Evolutionary conservation across 2,797 vertebrate species (phyloP).

Genomic region (Pangasius macronema): DNA sequence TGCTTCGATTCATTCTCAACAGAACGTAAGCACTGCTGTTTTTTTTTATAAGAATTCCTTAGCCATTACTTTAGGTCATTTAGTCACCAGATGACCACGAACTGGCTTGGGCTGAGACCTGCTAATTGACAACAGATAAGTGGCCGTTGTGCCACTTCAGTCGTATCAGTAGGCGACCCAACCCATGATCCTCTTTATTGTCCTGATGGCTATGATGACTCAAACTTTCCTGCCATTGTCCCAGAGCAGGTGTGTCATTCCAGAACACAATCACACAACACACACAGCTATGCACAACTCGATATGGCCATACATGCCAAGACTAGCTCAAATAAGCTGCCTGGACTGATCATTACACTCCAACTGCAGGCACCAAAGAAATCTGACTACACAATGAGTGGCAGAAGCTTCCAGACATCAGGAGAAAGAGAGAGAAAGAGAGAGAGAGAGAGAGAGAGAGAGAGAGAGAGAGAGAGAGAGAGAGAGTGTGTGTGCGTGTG

Average conservation of each 20-base stretch:
- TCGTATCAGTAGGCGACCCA: slow-evolving; percentile 36
- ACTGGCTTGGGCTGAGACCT: background rate
- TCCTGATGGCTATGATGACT: slow-evolving; percentile 28
- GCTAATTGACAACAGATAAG: slow-evolving; percentile 14
- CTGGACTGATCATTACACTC: background rate
- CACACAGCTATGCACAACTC: background rate
- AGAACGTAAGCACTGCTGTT: background rate
- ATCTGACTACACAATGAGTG: background rate
- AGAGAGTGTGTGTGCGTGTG: background rate
- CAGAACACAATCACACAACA: slow-evolving; percentile 17
- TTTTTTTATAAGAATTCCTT: background rate
- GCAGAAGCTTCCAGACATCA: background rate
- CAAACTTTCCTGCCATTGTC: slow-evolving; percentile 49
- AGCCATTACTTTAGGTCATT: background rate
- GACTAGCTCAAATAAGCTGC: background rate
- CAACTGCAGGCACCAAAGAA: background rate
- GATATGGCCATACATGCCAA: background rate
- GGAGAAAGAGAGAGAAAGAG: too few species aligned
- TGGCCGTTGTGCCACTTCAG: background rate
- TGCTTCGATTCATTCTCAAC: background rate
- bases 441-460: too few species aligned
- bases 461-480: too few species aligned
- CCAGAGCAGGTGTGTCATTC: slow-evolving; percentile 33
- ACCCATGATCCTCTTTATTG: slow-evolving; percentile 44
- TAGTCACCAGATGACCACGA: background rate